Conservation (phyloP, 2,797 vertebrate species). For the Mastacembelus armatus region DNA sequence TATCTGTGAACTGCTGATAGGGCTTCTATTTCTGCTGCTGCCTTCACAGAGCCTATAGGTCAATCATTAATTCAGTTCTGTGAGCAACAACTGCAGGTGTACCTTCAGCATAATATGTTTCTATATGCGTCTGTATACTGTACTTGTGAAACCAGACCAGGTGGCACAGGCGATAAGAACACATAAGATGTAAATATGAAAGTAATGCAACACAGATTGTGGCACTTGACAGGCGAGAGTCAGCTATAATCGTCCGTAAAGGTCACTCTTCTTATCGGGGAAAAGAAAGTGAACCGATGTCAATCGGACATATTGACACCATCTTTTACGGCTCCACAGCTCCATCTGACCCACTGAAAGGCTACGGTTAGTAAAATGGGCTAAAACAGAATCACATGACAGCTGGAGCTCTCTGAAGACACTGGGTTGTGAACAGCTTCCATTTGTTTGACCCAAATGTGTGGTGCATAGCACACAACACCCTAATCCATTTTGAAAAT, state of each 20-base stretch:
- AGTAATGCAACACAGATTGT: slow-evolving; percentile 6
- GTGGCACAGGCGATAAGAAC: slow-evolving; percentile 54
- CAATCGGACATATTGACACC: slow-evolving; percentile 22
- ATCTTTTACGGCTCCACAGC: slow-evolving; percentile 11
- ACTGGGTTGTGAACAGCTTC: slow-evolving; percentile 65
- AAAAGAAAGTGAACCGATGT: slow-evolving; percentile 33
- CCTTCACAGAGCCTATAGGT: slow-evolving; percentile 43
- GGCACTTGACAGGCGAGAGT: slow-evolving; percentile 24
- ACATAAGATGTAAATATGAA: slow-evolving; percentile 33
- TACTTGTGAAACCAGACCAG: slow-evolving; percentile 68
- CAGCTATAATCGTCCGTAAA: slow-evolving; percentile 38
- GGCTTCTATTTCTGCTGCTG: slow-evolving; percentile 62
- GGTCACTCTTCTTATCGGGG: slow-evolving; percentile 50
- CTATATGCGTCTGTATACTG: slow-evolving; percentile 10
- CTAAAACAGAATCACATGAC: slow-evolving; percentile 65
- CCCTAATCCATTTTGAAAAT: slow-evolving; percentile 43
- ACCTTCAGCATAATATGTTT: not conserved
- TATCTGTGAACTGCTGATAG: slow-evolving; percentile 74
- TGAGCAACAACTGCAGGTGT: slow-evolving; percentile 35
- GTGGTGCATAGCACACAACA: slow-evolving; percentile 43
- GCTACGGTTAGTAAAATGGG: slow-evolving; percentile 71
- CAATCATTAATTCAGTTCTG: slow-evolving; percentile 70
- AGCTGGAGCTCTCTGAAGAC: slow-evolving; percentile 60
- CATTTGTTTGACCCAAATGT: slow-evolving; percentile 77
- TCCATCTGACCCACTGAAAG: slow-evolving; percentile 46